Base-by-base conservation (phyloP, 2,113 vertebrate genomes). In the Salvelinus fontinalis region DNA sequence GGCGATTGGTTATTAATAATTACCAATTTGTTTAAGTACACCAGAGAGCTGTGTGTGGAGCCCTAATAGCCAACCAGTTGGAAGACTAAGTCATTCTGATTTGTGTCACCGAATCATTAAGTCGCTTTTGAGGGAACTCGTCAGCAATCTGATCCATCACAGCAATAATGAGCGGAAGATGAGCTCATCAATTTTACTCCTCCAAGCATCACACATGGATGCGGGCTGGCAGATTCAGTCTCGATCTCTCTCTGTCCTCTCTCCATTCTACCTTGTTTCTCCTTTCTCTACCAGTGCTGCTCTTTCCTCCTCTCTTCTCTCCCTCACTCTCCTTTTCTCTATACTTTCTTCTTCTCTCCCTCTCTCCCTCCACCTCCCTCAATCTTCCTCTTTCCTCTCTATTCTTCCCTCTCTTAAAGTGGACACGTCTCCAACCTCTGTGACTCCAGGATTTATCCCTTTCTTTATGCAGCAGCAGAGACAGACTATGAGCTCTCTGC, bases 71-170 rank as follows among this genome's bases (percentile, higher is more conserved):
- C 80, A 80, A 48, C 86, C 87, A 79, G 83, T 74, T 65, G 39
- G 39, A 39, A 39, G 2, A 39, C 62, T 48, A 3, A 49, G 88
- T 89, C 85, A 82, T 87, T 92, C 89, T 88, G 85, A 90, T 90
- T 89, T 89, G 89, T 89, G 90, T 92, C 90, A 87, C 84, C 83
- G 88, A 93, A 86, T 92, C 92, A 94, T 94, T 94, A 94, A 90
- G 89, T 85, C 72, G 91, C 89, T 87, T 93, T 91, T 92, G 90
- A 91, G 90, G 90, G 89, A 91, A 92, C 89, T 89, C 81, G 89
- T 89, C 82, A 75, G 89, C 90, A 85, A 89, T 93, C 90, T 91
- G 93, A 92, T 93, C 90, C 88, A 93, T 93, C 91, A 91, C 85
- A 85, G 82, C 87, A 92, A 89, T 93, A 93, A 93, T 91, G 90